A percentile compares a stretch with the other conserved stretches of the same genome.
phyloP scores from a whole-genome alignment of 2,113 vertebrate genomes.

The Nestor notabilis region DNA sequence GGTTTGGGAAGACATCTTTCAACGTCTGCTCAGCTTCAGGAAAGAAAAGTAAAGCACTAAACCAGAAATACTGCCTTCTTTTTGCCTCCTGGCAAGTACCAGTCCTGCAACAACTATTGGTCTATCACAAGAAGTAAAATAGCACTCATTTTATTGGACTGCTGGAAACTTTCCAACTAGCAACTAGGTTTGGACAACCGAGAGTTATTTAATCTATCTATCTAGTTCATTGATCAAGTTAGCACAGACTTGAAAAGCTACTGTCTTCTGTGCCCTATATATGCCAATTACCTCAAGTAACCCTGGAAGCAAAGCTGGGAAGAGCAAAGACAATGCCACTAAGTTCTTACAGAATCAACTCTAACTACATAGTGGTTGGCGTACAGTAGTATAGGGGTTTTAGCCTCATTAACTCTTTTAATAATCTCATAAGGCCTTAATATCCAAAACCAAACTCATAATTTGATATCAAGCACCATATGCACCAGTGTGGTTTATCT shows the following conservation, averaged over 20 bases:
- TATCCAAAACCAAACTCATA: background rate
- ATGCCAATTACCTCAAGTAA: background rate
- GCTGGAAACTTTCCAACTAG: background rate
- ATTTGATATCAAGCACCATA: background rate
- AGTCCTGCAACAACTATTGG: background rate
- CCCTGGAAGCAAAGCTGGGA: background rate
- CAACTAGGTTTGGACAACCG: background rate
- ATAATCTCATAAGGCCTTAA: background rate
- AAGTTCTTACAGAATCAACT: background rate
- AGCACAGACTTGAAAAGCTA: background rate
- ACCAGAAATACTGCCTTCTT: background rate
- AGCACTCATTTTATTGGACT: background rate
- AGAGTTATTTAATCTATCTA: background rate
- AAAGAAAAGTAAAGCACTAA: background rate
- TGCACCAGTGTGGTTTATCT: background rate
- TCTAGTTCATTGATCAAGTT: background rate
- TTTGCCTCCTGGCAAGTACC: background rate
- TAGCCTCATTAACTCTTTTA: background rate
- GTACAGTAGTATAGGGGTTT: background rate
- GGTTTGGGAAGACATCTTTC: background rate
- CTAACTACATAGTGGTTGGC: background rate
- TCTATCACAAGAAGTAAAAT: background rate
- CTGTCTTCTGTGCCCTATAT: background rate
- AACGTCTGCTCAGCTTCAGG: background rate
- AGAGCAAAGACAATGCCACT: background rate